Conservation (phyloP, 1,140 invertebrate genomes). For the Tachypleus tridentatus region DNA sequence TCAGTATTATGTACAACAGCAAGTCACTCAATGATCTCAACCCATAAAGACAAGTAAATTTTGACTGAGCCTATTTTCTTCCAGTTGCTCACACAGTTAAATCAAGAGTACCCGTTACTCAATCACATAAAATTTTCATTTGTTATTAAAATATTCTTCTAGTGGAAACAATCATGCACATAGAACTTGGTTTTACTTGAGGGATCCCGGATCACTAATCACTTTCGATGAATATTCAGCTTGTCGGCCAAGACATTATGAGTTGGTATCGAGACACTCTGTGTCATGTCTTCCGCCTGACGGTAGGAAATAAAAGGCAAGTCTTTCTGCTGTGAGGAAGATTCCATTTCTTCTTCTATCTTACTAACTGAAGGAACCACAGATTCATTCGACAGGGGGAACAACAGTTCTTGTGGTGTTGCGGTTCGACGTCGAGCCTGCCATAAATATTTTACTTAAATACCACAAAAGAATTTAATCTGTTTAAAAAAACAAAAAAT, state of each 20-base stretch:
- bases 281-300: slow-evolving; percentile 3
- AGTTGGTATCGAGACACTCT: not conserved
- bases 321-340: not conserved
- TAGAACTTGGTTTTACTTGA: slow-evolving; percentile 3
- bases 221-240: slow-evolving; percentile 15
- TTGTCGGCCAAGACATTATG: not conserved
- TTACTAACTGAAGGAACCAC: not conserved
- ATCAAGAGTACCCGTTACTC: no score
- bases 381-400: slow-evolving; percentile 31
- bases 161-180: no score
- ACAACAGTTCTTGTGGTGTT: slow-evolving; percentile 52
- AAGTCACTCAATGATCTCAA: no score
- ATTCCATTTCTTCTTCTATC: not conserved
- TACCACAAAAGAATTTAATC: no score
- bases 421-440: slow-evolving; percentile 51
- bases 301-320: not conserved
- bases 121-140: no score
- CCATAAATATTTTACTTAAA: not conserved
- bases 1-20: no score
- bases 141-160: no score
- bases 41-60: no score
- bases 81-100: no score
- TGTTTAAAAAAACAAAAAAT: no score
- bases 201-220: slow-evolving; percentile 22
- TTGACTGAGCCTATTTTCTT: no score